These are phyloP conservation scores for Sebastes wilsoni DNA, from an alignment of 2,797 vertebrate species.

Conservation along the genomic window DNA sequence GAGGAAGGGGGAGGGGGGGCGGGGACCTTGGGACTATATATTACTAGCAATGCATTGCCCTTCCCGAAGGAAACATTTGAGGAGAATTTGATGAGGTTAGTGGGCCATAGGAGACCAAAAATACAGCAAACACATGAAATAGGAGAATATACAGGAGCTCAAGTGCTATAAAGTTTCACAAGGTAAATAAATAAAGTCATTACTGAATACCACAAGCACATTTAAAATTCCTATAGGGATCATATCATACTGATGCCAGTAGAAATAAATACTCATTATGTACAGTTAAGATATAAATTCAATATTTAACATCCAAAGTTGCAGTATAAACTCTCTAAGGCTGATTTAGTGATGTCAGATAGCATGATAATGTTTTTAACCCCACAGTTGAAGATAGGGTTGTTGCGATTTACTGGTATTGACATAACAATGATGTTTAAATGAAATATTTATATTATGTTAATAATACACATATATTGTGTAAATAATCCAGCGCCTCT, in stretches of 20 bases:
- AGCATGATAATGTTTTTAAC: neutral
- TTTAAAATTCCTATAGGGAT: neutral
- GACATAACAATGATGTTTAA: too few species aligned
- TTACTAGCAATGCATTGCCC: neutral
- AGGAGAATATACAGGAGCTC: neutral
- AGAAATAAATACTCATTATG: neutral
- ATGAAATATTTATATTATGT: too few species aligned
- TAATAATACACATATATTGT: too few species aligned
- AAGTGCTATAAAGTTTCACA: neutral
- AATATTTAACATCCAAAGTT: neutral
- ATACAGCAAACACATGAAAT: neutral
- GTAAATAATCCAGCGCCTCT: too few species aligned
- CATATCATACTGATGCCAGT: neutral
- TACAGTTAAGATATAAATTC: neutral
- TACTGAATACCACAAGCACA: neutral
- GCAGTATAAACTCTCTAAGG: neutral
- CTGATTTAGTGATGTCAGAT: neutral
- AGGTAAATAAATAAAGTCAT: neutral
- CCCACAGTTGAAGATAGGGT: neutral
- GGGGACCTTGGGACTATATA: conserved; percentile 35
- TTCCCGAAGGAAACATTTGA: neutral
- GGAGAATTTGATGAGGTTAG: conserved; percentile 1
- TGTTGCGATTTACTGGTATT: too few species aligned
- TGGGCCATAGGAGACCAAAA: neutral
- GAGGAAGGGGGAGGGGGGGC: neutral